Base-by-base conservation (phyloP, 2,888 invertebrate species). In the Phytoseiulus persimilis region DNA sequence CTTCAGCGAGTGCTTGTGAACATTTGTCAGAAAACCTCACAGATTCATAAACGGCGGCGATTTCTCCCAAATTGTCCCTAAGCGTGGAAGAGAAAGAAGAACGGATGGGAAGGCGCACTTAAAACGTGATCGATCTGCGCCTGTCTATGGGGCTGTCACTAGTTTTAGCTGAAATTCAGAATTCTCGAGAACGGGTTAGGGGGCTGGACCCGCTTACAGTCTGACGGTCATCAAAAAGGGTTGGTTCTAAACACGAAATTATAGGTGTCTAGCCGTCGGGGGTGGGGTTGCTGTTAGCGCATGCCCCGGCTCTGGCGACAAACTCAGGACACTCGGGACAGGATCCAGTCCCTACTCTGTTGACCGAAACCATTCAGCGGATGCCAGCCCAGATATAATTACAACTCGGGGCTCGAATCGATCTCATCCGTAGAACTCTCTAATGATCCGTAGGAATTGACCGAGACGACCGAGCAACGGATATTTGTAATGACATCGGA, bases 221-320 rank as follows among this genome's bases (percentile, higher is more conserved):
- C 65, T 65, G 65, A 65, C 65, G 65, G 65, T 65, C 65, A 65
- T 65, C 65, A 65, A 65, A 65, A 65, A 65, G 65, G 65, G 65
- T 65, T 65, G 65, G 65, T 65, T 65, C 65, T 65, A 65, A 65
- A 65, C 65, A 65, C 65, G 65, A 65, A 65, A 65, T 65, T 65
- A 65, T 65, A 65, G 65, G 65, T 65, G 65, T 65, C 65, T 65
- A 65, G 65, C 65, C 65, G 18, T 11, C 65, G 65, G 65, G 65
- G 65, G 65, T 65, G 65, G 65, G 39, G 23, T 65, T 65, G 9
- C 65, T 65, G 65, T 65, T 65, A 65, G 65, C 65, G 65, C 65
- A 65, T 65, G 65, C 65, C 2, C 65, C 65, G 65, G 18, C 65
- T 65, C 14, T 23, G 65, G 18, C 65, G 28, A 65, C 65, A 28